phyloP scores from a whole-genome alignment of 2,797 vertebrate species.

The Cossypha caffra region DNA sequence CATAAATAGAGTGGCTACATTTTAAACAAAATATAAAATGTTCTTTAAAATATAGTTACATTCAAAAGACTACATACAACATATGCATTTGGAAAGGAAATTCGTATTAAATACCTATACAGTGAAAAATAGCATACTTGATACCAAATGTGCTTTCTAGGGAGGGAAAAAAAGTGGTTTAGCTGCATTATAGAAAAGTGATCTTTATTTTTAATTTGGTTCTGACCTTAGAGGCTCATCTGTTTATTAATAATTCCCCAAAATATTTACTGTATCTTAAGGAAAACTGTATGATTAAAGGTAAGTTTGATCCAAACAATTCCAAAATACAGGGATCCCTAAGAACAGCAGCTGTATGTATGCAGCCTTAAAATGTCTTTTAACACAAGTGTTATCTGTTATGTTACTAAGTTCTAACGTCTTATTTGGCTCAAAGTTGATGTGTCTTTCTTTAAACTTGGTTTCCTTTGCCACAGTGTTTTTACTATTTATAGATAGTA shows the following conservation, averaged over 20 bases:
- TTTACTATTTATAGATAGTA: not conserved
- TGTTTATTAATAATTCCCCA: not conserved
- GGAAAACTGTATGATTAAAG: not conserved
- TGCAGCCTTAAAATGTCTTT: not conserved
- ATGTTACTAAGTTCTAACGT: not conserved
- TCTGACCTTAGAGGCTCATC: not conserved
- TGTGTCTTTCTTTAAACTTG: not conserved
- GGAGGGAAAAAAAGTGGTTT: not conserved
- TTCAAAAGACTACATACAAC: not conserved
- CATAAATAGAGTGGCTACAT: conserved; percentile 33
- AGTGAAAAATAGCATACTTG: not conserved
- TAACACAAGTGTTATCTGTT: not conserved
- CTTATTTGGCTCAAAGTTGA: not conserved
- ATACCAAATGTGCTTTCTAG: not conserved
- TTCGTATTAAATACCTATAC: not conserved
- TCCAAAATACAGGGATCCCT: not conserved
- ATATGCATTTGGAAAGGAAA: not conserved
- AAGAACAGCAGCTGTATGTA: not conserved
- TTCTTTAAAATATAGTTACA: conserved; percentile 15
- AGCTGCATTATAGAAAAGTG: not conserved
- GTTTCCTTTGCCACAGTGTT: not conserved
- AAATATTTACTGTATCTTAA: not conserved
- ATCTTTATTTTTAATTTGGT: not conserved
- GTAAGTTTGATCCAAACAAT: not conserved
- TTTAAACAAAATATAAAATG: conserved; percentile 36